Evolutionary conservation across 2,797 vertebrate genomes (phyloP), one percentile per base, ranked within the genome.

Genomic region (Yasuhikotakia modesta): DNA sequence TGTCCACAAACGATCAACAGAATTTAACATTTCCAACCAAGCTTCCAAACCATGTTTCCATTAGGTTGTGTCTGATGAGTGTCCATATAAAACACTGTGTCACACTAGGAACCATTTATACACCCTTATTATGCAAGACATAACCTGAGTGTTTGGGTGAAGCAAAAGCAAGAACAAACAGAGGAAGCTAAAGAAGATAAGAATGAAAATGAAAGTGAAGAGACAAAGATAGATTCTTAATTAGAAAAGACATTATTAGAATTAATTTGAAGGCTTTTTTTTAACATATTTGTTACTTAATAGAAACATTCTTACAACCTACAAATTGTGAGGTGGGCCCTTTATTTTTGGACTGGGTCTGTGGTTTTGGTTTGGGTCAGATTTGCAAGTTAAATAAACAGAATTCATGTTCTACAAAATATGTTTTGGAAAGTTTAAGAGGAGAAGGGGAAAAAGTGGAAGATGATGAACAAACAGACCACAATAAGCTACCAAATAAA

Each of bases 31-130:
- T 66, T 78, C 78, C 70, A 80, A 58, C 16, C 27, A 27, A 64
- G 14, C 48, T 46, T 83, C 64, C 70, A 80, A 71, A 73, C 48
- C 39, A 16, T 10, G 43, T 75, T 71, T 82, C 53, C 32, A 61
- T 43, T 22, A 16, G 52, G 57, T 52, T 24, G 22, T 22, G 17
- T 14, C 27, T 46, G 30, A 43, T 2, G 30, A 5, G 46, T 24
- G 21, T 46, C 39, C 55, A 19, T 63, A 16, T 73, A 24, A 73
- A 61, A 71, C 16, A 66, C 35, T 50, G 22, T 58, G 22, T 27
- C 2, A 50, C 22, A 61, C 57, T 13, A 27, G 27, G 30, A 19
- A 16, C 35, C 6, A 46, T 76, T 67, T 57, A 67, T 76, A 57
- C 50, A 57, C 17, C 6, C 17, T n/a, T 27, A 13, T 45, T 57